phyloP scores from a whole-genome alignment of 2,113 vertebrate species.

The Cyrtonyx montezumae region DNA sequence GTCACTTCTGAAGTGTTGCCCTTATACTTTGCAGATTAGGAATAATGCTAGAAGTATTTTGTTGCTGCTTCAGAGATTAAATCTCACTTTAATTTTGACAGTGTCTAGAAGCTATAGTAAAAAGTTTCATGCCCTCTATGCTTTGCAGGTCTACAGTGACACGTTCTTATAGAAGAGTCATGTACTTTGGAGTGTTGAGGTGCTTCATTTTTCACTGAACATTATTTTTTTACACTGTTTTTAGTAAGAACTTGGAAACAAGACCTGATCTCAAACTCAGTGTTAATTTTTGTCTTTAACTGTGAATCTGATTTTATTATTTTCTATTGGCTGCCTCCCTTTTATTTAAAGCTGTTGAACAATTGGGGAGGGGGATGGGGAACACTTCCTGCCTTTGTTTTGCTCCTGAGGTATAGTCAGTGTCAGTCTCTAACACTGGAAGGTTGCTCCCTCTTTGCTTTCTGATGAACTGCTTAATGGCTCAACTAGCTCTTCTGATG shows the following conservation, averaged over 20 bases:
- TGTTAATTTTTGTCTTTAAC: not conserved
- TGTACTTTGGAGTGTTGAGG: not conserved
- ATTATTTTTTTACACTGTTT: not conserved
- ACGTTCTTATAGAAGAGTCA: not conserved
- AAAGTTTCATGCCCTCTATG: not conserved
- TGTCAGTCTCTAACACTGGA: not conserved
- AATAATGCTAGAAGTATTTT: not conserved
- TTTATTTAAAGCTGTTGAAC: not conserved
- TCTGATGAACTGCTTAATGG: not conserved
- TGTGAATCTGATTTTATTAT: not conserved
- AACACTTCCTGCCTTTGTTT: constrained; percentile 26
- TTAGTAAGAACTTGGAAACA: not conserved
- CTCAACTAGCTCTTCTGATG: not conserved
- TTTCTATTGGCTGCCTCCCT: not conserved
- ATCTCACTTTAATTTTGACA: not conserved
- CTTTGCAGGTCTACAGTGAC: not conserved
- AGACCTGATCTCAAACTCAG: not conserved
- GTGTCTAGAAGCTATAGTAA: not conserved
- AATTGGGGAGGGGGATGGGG: not conserved
- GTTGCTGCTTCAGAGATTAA: not conserved
- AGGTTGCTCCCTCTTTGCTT: not conserved
- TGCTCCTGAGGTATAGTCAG: not conserved
- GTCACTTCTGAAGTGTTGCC: not conserved
- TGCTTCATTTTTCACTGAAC: not conserved
- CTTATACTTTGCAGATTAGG: not conserved